These are phyloP conservation scores for Champsocephalus esox DNA, from an alignment of 2,797 vertebrate genomes.

Conservation along the genomic window DNA sequence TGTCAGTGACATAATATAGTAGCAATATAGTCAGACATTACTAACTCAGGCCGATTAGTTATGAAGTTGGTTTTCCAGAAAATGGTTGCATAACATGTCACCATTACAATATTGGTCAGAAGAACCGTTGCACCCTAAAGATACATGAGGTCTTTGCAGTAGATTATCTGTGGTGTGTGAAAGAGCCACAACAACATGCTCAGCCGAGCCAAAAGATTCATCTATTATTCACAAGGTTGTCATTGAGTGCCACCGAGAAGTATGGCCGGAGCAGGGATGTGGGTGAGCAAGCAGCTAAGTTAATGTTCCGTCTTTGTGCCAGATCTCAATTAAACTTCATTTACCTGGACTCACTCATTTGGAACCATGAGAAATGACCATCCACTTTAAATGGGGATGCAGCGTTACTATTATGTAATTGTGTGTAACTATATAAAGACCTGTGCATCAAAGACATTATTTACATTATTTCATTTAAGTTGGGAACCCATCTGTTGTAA, in stretches of 20 bases:
- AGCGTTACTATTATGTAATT: not conserved
- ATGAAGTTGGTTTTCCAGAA: too few species aligned
- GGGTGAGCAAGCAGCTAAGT: slow-evolving; percentile 20
- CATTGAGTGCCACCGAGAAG: slow-evolving; percentile 45
- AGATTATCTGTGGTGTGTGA: slow-evolving; percentile 33
- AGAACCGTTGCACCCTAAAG: not conserved
- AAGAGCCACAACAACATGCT: slow-evolving; percentile 48
- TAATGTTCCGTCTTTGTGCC: slow-evolving; percentile 18
- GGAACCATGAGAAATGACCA: slow-evolving; percentile 19
- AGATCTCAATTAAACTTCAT: slow-evolving; percentile 16
- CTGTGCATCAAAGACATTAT: not conserved
- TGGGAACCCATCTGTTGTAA: not conserved
- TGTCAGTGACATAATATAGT: not conserved
- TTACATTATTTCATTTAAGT: not conserved
- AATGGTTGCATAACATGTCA: not conserved
- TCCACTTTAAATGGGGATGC: not conserved
- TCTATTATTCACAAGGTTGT: slow-evolving; percentile 72
- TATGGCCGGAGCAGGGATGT: slow-evolving; percentile 29
- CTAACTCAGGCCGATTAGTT: not conserved
- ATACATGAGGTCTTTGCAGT: slow-evolving; percentile 1
- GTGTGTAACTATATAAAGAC: not conserved
- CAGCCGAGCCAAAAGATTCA: slow-evolving; percentile 50
- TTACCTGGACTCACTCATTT: slow-evolving; percentile 42
- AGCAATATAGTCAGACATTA: not conserved
- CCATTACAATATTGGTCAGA: not conserved